These are phyloP conservation scores for Caenorhabditis tropicalis DNA, from an alignment of 1,140 invertebrate species.

Conservation along the genomic window DNA sequence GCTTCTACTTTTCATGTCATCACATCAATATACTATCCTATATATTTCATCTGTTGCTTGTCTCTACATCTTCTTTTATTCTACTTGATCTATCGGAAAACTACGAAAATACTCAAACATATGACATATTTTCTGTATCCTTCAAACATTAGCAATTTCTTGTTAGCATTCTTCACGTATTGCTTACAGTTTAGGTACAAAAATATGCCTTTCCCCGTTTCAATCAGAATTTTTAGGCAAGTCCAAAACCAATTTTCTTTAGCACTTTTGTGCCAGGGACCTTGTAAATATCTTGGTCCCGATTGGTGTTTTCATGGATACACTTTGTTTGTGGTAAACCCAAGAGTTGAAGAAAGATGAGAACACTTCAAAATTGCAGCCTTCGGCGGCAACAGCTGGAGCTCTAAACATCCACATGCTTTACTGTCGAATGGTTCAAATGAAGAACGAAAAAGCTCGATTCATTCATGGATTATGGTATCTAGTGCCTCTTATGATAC, in stretches of 20 bases:
- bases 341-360: background rate
- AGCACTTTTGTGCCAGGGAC: conserved; percentile 11
- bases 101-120: background rate
- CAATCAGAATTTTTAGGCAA: too few relatives aligned
- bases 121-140: background rate
- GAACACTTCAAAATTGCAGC: background rate
- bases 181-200: background rate
- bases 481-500: background rate
- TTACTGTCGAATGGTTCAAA: background rate
- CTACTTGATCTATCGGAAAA: background rate
- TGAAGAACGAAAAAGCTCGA: background rate
- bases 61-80: background rate
- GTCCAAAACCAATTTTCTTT: background rate
- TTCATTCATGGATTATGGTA: background rate
- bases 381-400: background rate
- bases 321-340: background rate
- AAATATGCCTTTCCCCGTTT: background rate
- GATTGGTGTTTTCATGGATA: conserved; percentile 23
- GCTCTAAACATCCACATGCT: background rate
- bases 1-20: background rate
- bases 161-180: background rate
- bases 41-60: background rate
- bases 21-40: background rate
- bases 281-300: background rate
- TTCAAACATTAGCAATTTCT: background rate